These are phyloP conservation scores for Dasypogon diadema DNA, from an alignment of 2,888 invertebrate genomes.

Conservation along the genomic window DNA sequence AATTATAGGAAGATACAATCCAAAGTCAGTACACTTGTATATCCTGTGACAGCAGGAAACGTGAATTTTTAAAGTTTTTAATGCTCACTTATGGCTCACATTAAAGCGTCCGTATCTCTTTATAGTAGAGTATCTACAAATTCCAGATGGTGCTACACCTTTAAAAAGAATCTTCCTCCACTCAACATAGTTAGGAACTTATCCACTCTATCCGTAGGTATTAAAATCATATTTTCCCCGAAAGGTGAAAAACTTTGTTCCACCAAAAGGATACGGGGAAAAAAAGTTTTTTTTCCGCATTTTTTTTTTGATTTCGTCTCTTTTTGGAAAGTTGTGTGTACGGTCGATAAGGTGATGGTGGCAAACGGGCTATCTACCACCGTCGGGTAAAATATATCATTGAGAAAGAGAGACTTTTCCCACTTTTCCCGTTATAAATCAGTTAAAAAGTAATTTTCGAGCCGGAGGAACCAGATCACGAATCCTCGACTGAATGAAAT, in stretches of 20 bases:
- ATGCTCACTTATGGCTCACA: no score
- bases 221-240: not conserved
- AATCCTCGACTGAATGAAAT: not conserved
- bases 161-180: not conserved
- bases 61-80: no score
- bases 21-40: no score
- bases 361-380: not conserved
- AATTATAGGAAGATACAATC: no score
- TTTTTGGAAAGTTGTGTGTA: not conserved
- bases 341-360: not conserved
- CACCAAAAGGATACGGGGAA: not conserved
- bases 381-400: not conserved
- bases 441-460: conserved; percentile 5
- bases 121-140: no score
- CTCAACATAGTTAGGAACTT: not conserved
- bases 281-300: no score
- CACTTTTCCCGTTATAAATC: conserved; percentile 1
- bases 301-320: not conserved
- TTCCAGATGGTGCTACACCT: no score
- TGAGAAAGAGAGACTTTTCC: not conserved
- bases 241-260: conserved; percentile 4
- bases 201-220: not conserved
- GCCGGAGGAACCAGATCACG: not conserved
- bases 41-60: no score
- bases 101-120: no score